A percentile compares a stretch with the other conserved stretches of the same genome.
These are phyloP conservation scores for Hemiprocne comata DNA, from an alignment of 2,113 vertebrate species.

Conservation along the genomic window DNA sequence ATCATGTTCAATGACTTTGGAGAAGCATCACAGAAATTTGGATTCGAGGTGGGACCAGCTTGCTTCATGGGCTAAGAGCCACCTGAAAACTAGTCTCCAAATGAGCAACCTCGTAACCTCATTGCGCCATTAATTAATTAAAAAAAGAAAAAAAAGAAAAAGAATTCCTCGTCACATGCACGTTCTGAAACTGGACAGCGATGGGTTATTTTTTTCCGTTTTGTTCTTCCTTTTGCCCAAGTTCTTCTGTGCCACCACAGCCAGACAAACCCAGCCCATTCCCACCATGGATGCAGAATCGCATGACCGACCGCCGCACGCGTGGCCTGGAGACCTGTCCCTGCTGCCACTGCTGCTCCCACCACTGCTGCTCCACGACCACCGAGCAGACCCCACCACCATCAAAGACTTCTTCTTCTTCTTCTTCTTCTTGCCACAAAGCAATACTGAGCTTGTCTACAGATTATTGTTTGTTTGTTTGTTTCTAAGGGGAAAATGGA, in stretches of 20 bases:
- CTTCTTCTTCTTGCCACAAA: not conserved
- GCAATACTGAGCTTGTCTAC: not conserved
- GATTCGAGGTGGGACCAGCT: slow-evolving; percentile 98
- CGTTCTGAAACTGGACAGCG: slow-evolving; percentile 89
- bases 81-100: slow-evolving; percentile 81
- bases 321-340: not conserved
- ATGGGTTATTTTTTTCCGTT: slow-evolving; percentile 57
- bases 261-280: not conserved
- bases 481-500: not conserved
- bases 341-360: not conserved
- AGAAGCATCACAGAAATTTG: slow-evolving; percentile 94
- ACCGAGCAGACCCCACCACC: not conserved
- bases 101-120: slow-evolving; percentile 94
- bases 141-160: not conserved
- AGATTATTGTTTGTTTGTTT: not conserved
- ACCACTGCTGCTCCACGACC: not conserved
- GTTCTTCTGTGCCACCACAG: slow-evolving; percentile 13
- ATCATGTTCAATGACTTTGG: slow-evolving; percentile 99
- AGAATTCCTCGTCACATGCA: slow-evolving; percentile 83
- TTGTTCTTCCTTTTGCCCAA: slow-evolving; percentile 5
- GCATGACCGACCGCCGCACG: slow-evolving; percentile 71
- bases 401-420: not conserved
- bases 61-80: slow-evolving; percentile 95
- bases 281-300: slow-evolving; percentile 65
- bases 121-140: slow-evolving; percentile 77